Percentiles rank a stretch among this genome's conserved stretches.
phyloP scores from a whole-genome alignment of 30 jellyfish, hydroid and myxozoan genomes.

The Nemopilema nomurai region DNA sequence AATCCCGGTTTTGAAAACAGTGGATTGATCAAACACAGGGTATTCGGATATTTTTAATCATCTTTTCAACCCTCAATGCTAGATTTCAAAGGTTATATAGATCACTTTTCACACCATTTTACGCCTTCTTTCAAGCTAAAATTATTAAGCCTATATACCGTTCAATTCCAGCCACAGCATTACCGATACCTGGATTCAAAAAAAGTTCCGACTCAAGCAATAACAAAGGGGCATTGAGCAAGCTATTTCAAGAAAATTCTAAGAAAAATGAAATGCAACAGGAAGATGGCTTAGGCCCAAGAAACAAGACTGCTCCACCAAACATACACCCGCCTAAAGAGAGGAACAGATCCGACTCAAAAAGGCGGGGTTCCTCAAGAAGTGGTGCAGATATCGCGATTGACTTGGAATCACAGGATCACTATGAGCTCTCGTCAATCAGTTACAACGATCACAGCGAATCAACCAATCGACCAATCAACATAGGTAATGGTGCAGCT shows the following conservation, averaged over 20 bases:
- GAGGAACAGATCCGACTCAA: background rate
- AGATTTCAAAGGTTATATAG: no score
- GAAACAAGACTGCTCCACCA: background rate
- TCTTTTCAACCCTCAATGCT: no score
- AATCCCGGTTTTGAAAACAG: no score
- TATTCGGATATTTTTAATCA: no score
- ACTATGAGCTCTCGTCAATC: background rate
- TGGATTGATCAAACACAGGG: no score
- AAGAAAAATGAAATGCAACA: background rate
- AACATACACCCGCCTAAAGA: background rate
- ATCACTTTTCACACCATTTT: no score
- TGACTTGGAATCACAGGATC: slow-evolving; percentile 13
- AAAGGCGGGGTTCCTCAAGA: slow-evolving; percentile 20
- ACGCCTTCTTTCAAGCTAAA: no score
- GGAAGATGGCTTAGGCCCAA: background rate
- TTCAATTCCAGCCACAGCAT: slow-evolving; percentile 30
- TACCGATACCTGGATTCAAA: slow-evolving; percentile 54
- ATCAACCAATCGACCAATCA: background rate
- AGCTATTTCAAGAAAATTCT: background rate
- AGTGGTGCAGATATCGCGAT: slow-evolving; percentile 38
- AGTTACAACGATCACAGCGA: slow-evolving; percentile 3
- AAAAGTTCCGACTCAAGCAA: background rate
- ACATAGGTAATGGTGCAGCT: slow-evolving; percentile 18
- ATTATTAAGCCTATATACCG: no score
- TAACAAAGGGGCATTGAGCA: slow-evolving; percentile 1